A percentile compares a stretch with the other conserved stretches of the same genome.
Conservation (phyloP, 2,113 vertebrate genomes). For the Mormoops blainvillei region DNA sequence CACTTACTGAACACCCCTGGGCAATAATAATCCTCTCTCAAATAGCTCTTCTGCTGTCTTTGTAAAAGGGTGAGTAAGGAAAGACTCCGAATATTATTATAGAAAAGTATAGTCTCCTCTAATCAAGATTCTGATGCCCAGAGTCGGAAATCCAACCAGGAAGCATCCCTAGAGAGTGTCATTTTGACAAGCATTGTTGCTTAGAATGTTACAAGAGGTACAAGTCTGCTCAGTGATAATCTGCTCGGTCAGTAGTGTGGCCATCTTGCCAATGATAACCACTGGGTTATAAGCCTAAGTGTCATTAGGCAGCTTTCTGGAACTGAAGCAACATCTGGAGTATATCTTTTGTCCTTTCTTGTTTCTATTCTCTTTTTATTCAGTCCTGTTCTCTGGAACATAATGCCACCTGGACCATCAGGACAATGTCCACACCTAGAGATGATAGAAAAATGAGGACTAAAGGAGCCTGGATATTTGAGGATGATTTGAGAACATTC, state of each 20-base stretch:
- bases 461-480: neutral
- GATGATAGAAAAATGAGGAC: neutral
- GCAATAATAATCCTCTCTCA: neutral
- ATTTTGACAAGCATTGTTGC: neutral
- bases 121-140: neutral
- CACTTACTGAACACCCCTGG: neutral
- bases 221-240: neutral
- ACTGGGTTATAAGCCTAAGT: neutral
- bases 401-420: neutral
- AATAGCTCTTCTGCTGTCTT: neutral
- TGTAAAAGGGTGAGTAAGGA: neutral
- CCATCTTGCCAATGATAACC: neutral
- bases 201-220: neutral
- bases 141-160: neutral
- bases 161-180: neutral
- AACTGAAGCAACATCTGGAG: neutral
- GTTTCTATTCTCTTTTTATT: neutral
- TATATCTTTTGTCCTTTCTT: neutral
- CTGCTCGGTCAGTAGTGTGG: neutral
- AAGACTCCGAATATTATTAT: neutral
- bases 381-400: neutral
- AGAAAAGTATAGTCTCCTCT: neutral
- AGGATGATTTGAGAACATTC: neutral
- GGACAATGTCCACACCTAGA: too few species aligned
- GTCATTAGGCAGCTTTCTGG: neutral